These are phyloP conservation scores for Alauda arvensis DNA, from an alignment of 2,797 vertebrate species.

Conservation along the genomic window DNA sequence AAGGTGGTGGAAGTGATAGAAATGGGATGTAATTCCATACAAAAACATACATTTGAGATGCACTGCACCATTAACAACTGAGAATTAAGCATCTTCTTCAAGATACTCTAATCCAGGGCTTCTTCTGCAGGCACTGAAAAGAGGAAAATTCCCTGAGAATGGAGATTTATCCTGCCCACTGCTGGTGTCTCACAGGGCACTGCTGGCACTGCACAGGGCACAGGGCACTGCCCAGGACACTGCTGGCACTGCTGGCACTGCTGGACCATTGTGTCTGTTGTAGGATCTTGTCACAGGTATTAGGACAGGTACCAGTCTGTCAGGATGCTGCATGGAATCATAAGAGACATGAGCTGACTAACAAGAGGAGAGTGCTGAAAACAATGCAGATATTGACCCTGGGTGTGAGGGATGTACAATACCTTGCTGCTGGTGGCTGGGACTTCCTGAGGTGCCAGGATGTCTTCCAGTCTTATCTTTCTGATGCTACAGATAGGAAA, in stretches of 20 bases:
- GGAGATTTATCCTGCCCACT: neutral
- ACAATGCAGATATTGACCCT: neutral
- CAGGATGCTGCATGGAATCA: neutral
- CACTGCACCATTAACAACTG: neutral
- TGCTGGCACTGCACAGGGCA: neutral
- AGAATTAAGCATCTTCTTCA: neutral
- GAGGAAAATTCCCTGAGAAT: neutral
- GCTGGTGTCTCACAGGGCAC: neutral
- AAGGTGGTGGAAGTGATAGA: neutral
- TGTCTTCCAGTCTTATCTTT: neutral
- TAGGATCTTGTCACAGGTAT: neutral
- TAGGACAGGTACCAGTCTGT: neutral
- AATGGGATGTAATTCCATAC: neutral
- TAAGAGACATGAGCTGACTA: neutral
- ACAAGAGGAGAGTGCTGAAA: neutral
- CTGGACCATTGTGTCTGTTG: neutral
- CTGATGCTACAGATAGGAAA: neutral
- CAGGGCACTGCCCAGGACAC: neutral
- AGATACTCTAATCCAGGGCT: neutral
- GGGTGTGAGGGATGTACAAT: accelerated
- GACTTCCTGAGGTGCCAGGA: neutral
- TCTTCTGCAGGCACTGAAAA: neutral
- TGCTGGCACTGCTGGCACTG: neutral
- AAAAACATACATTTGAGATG: neutral
- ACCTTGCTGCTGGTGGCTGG: neutral